Base-by-base conservation (phyloP, 2,113 vertebrate genomes). In the Bambusicola thoracicus region DNA sequence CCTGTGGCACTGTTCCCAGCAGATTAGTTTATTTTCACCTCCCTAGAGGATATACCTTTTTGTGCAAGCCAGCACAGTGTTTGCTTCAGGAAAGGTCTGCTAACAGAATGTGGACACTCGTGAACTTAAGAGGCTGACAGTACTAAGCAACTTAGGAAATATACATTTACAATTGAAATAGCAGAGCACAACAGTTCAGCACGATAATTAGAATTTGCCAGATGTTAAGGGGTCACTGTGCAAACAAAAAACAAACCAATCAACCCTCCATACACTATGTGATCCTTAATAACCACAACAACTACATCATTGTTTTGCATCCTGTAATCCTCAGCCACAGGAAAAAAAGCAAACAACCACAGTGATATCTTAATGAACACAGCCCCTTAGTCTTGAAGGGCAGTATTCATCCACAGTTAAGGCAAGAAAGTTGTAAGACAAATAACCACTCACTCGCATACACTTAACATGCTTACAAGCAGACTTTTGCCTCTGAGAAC, bases 1-100 rank as follows among this genome's bases (percentile, higher is more conserved):
- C 34, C 34, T 43, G 27, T 38, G 41, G 55, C 38, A 65, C n/a
- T 19, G 3, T 36, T 81, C 34, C 53, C 55, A 80, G 43, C 25
- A 79, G 46, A 87, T 55, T 34, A 27, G 66, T 88, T 85, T 83
- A 41, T 93, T 95, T 88, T 84, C 51, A 90, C 58, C 20, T 66
- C 85, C 40, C 61, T 72, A 78, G 78, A 1, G 8, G 22, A 81
- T 36, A 61, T 1, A 32, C 4, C 4, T 41, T 63, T 63, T 72
- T 8, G 29, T 72, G 58, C n/a, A 49, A 87, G 63, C 81, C 36
- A 40, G 48, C 4, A 0, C n/a, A 66, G 30, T 1, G 25, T 36
- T 68, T 84, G 43, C 56, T 65, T 86, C 49, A 62, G 46, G 48
- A 77, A 65, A 44, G 69, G 30, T 38, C 69, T 76, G 58, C 48